Evolutionary conservation across 2,888 invertebrate species (phyloP).

Genomic region (Pseudolycoriella hygida): DNA sequence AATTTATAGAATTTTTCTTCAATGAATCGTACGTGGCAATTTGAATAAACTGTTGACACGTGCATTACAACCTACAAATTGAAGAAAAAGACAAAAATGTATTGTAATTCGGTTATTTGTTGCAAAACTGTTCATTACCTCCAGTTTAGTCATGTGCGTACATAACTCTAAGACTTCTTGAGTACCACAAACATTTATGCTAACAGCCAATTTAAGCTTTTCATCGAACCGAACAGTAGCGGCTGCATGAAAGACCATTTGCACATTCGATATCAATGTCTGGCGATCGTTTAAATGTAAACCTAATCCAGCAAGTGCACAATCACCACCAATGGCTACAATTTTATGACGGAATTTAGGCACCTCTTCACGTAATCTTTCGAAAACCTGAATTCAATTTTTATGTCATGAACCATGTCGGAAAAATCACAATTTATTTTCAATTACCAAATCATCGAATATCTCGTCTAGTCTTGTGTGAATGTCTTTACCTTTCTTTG

Average conservation of each 20-base stretch:
- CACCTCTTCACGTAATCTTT: slow-evolving; percentile 31
- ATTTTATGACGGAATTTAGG: slow-evolving; percentile 48
- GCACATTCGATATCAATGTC: slow-evolving; percentile 38
- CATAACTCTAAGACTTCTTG: slow-evolving; percentile 56
- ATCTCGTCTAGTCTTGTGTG: slow-evolving; percentile 46
- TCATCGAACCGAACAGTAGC: slow-evolving; percentile 83
- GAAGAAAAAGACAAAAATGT: not conserved
- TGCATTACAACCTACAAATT: slow-evolving; percentile 45
- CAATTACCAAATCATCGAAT: slow-evolving; percentile 42
- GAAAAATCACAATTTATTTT: not conserved
- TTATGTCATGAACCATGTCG: not conserved
- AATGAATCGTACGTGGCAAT: slow-evolving; percentile 43
- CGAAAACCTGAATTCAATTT: slow-evolving; percentile 30
- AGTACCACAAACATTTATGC: slow-evolving; percentile 64
- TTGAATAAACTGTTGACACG: slow-evolving; percentile 67
- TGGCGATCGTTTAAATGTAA: slow-evolving; percentile 40
- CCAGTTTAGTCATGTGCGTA: slow-evolving; percentile 49
- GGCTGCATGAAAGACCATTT: slow-evolving; percentile 61
- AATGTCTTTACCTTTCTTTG: slow-evolving; percentile 43
- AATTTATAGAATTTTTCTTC: slow-evolving; percentile 49
- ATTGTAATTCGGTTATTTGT: not conserved
- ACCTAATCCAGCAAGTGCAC: slow-evolving; percentile 44
- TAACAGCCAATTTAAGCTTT: slow-evolving; percentile 53
- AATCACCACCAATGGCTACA: slow-evolving; percentile 48
- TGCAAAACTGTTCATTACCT: slow-evolving; percentile 39